phyloP scores from a whole-genome alignment of 2,888 invertebrate species.

The Ichneumoninae sp. region DNA sequence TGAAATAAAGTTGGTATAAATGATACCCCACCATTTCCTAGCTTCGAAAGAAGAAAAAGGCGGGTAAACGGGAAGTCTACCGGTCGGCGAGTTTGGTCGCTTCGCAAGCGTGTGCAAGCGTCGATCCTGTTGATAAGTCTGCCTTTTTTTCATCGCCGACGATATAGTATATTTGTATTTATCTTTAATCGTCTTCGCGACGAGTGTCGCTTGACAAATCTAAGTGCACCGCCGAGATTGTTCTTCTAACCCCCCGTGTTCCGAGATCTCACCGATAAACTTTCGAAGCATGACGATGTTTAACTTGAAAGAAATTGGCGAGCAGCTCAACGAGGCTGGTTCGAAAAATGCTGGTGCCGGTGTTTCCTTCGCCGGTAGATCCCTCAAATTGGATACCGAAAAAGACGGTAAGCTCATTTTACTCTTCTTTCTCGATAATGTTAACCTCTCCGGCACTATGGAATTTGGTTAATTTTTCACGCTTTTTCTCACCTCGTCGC shows the following conservation, averaged over 20 bases:
- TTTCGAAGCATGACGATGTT: conserved; percentile 84
- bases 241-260: background rate
- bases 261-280: background rate
- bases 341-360: conserved; percentile 85
- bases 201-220: background rate
- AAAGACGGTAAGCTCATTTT: conserved; percentile 89
- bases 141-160: background rate
- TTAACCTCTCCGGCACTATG: background rate
- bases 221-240: background rate
- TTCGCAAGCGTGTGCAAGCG: conserved; percentile 20
- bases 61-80: conserved; percentile 13
- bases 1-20: too few species aligned
- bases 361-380: conserved; percentile 93
- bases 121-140: conserved; percentile 6
- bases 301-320: conserved; percentile 86
- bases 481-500: conserved; percentile 71
- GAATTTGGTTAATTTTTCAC: conserved; percentile 44
- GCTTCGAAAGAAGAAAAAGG: conserved; percentile 9
- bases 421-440: conserved; percentile 62
- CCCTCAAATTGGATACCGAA: conserved; percentile 91
- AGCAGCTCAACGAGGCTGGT: conserved; percentile 75
- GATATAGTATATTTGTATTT: conserved; percentile 3
- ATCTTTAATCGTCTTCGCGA: background rate
- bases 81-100: background rate
- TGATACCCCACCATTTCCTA: background rate